Conservation (phyloP, 2,797 vertebrate genomes). For the Heliangelus exortis region DNA sequence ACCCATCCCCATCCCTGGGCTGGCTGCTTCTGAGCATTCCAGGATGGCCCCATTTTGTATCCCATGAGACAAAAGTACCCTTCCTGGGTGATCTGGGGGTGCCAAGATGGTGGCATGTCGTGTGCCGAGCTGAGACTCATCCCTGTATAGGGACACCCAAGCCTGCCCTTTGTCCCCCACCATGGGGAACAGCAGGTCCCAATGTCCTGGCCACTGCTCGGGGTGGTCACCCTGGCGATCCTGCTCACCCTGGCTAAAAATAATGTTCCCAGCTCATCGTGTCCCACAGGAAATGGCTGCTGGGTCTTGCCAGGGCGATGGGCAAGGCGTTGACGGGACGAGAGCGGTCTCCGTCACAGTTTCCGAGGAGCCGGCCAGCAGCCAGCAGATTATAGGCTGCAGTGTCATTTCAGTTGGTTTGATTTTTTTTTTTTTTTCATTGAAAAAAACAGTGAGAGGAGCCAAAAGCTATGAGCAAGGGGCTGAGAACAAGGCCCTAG, state of each 20-base stretch:
- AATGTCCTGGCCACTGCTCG: fast-evolving
- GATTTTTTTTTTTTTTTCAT: background rate
- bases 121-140: background rate
- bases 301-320: conserved; percentile 9
- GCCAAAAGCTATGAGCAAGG: conserved; percentile 13
- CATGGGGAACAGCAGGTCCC: fast-evolving
- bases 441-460: background rate
- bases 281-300: background rate
- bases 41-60: fast-evolving
- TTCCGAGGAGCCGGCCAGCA: conserved; percentile 72
- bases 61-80: background rate
- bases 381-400: conserved; percentile 57
- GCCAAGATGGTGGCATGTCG: fast-evolving
- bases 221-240: background rate
- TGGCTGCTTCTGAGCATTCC: background rate
- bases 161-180: background rate
- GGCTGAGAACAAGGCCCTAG: background rate
- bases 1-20: fast-evolving
- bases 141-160: background rate
- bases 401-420: background rate
- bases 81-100: background rate
- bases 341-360: conserved; percentile 61
- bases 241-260: background rate
- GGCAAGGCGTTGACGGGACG: conserved; percentile 6
- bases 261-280: background rate